Percentiles rank a stretch among this genome's conserved stretches.
Evolutionary conservation across 2,113 vertebrate species (phyloP).

Genomic region (Rostratula benghalensis): DNA sequence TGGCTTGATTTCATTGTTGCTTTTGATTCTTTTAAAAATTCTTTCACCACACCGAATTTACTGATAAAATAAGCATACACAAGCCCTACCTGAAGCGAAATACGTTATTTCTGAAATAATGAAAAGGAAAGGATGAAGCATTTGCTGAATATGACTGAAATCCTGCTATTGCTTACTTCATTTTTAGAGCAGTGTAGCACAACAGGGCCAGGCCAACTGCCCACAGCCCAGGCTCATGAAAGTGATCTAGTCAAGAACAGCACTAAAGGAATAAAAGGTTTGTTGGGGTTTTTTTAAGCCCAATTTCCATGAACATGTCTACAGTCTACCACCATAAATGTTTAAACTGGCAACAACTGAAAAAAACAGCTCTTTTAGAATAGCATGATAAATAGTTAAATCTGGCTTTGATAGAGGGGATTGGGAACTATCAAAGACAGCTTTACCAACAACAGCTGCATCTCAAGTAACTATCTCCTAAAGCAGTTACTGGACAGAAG

Average conservation of each 20-base stretch:
- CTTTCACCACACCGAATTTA: not conserved
- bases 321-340: not conserved
- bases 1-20: slow-evolving; percentile 1
- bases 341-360: not conserved
- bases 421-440: not conserved
- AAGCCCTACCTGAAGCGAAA: not conserved
- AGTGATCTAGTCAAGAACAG: not conserved
- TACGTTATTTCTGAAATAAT: not conserved
- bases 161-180: not conserved
- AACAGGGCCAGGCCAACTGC: not conserved
- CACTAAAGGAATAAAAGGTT: not conserved
- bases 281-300: not conserved
- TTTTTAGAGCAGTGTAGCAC: not conserved
- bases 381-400: not conserved
- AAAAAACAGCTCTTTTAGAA: not conserved
- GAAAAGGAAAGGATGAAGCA: not conserved
- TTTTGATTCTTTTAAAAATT: not conserved
- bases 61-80: not conserved
- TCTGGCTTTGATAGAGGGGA: not conserved
- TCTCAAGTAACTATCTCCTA: not conserved
- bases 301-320: not conserved
- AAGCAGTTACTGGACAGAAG: not conserved
- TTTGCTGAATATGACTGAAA: not conserved
- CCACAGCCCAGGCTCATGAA: not conserved
- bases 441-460: not conserved